These are phyloP conservation scores for Harpagoxenus sublaevis DNA, from an alignment of 2,888 invertebrate species.

Conservation along the genomic window DNA sequence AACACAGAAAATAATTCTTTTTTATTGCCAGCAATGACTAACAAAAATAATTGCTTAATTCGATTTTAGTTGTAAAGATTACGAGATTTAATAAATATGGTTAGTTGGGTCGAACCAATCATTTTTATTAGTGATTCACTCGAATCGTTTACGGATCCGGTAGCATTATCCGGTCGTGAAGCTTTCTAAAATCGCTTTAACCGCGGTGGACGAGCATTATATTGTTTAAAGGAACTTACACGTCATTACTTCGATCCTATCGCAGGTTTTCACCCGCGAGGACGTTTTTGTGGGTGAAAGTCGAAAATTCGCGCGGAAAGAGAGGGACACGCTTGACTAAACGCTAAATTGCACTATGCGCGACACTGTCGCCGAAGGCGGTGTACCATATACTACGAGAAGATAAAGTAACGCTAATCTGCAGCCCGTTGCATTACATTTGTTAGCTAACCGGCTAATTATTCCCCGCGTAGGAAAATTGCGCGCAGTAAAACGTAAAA, in stretches of 20 bases:
- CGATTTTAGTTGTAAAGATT: too few relatives aligned
- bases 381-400: background rate
- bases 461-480: constrained; percentile 13
- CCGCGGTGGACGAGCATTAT: constrained; percentile 1
- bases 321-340: constrained; percentile 41
- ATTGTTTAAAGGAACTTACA: constrained; percentile 29
- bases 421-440: constrained; percentile 26
- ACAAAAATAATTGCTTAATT: too few relatives aligned
- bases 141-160: constrained; percentile 40
- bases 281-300: constrained; percentile 67
- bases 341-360: constrained; percentile 24
- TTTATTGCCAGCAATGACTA: too few relatives aligned
- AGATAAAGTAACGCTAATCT: constrained; percentile 41
- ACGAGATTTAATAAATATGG: too few relatives aligned
- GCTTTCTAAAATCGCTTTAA: constrained; percentile 57
- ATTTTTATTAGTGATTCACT: background rate
- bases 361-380: constrained; percentile 41
- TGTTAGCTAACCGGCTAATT: constrained; percentile 48
- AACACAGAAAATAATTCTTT: too few relatives aligned
- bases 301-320: constrained; percentile 34
- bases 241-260: constrained; percentile 57
- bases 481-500: background rate
- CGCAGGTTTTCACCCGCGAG: constrained; percentile 52
- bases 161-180: constrained; percentile 15
- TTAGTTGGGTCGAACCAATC: too few relatives aligned